These are phyloP conservation scores for Meiosimyza platycephala DNA, from an alignment of 2,888 invertebrate species.

Conservation along the genomic window DNA sequence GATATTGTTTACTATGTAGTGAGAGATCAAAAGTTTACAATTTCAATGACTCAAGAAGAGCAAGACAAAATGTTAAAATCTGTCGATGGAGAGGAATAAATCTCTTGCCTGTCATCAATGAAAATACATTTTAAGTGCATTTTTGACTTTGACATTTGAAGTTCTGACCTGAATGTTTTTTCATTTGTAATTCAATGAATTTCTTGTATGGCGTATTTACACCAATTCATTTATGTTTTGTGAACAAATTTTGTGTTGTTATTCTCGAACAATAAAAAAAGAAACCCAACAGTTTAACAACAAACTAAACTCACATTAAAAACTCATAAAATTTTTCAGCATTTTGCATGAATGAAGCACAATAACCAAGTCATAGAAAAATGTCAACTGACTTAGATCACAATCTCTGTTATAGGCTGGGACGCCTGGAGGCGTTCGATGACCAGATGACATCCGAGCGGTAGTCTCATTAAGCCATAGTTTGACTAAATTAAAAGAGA, in stretches of 20 bases:
- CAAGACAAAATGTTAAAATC: too few relatives aligned
- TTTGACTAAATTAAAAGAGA: slow-evolving; percentile 14
- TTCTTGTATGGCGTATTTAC: too few relatives aligned
- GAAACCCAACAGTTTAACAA: not conserved
- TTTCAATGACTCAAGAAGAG: too few relatives aligned
- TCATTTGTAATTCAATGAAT: too few relatives aligned
- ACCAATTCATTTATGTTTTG: not conserved
- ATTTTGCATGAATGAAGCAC: not conserved
- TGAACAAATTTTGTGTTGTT: slow-evolving; percentile 2
- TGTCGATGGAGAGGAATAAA: too few relatives aligned
- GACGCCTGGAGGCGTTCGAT: not conserved
- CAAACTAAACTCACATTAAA: not conserved
- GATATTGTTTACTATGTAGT: too few relatives aligned
- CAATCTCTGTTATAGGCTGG: not conserved
- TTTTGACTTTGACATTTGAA: too few relatives aligned
- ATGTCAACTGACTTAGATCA: slow-evolving; percentile 1
- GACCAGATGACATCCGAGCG: slow-evolving; percentile 1
- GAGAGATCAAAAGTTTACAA: too few relatives aligned
- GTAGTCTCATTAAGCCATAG: slow-evolving; percentile 4
- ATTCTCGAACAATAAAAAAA: not conserved
- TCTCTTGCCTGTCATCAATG: too few relatives aligned
- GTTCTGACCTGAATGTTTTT: too few relatives aligned
- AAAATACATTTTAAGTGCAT: too few relatives aligned
- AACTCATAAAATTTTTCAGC: not conserved
- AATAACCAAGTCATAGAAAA: not conserved